These are phyloP conservation scores for Enteromius argenteus DNA, from an alignment of 2,797 vertebrate genomes.

Conservation along the genomic window DNA sequence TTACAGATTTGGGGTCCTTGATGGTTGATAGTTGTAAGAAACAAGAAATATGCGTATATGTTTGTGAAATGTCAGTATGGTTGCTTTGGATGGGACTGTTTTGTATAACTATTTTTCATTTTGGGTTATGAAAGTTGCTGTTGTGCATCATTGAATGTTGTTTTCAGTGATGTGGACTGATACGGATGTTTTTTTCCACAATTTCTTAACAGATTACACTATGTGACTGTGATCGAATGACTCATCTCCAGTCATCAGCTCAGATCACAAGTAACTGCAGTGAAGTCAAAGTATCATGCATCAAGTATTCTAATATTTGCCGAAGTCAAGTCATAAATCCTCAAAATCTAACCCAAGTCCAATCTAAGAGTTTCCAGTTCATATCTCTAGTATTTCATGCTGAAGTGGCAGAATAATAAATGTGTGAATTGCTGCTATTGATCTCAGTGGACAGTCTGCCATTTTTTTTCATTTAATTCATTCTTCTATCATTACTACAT, in stretches of 20 bases:
- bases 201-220: neutral
- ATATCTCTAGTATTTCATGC: conserved; percentile 29
- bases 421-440: conserved; percentile 19
- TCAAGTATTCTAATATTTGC: conserved; percentile 11
- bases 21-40: neutral
- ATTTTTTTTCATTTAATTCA: conserved; percentile 4
- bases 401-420: conserved; percentile 35
- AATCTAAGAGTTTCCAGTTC: conserved; percentile 2
- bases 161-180: neutral
- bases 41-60: neutral
- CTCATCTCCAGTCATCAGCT: conserved; percentile 31
- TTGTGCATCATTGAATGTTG: neutral
- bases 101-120: neutral
- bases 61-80: neutral
- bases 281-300: neutral
- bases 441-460: conserved; percentile 7
- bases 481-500: conserved; percentile 11
- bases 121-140: neutral
- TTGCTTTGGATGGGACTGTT: neutral
- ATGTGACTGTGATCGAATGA: neutral
- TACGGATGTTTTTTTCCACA: neutral
- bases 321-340: conserved; percentile 17
- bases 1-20: neutral
- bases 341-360: neutral
- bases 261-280: conserved; percentile 1